Conservation (phyloP, 2,888 invertebrate species). For the Cheilosia pagana region DNA sequence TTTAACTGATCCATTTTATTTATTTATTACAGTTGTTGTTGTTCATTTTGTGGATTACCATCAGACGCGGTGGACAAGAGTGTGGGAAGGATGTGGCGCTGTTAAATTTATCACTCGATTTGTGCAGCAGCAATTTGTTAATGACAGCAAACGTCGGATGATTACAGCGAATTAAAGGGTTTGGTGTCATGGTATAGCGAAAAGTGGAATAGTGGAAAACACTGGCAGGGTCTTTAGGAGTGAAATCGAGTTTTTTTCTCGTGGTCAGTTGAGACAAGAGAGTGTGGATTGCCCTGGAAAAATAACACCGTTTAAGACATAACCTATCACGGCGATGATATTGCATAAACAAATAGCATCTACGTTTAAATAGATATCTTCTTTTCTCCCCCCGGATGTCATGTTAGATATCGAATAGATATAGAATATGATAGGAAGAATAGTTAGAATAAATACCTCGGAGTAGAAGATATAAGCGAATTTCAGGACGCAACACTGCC, state of each 20-base stretch:
- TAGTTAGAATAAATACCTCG: conserved; percentile 61
- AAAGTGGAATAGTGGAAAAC: too few species aligned
- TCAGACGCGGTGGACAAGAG: background rate
- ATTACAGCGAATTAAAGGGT: conserved; percentile 15
- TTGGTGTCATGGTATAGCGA: background rate
- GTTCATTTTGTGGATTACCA: conserved; percentile 1
- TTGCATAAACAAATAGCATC: too few species aligned
- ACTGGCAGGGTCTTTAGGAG: too few species aligned
- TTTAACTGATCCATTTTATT: conserved; percentile 8
- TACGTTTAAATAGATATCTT: too few species aligned
- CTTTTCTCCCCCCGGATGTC: background rate
- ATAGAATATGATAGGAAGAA: too few species aligned
- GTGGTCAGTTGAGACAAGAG: too few species aligned
- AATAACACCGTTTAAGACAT: conserved; percentile 26
- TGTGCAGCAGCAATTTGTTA: conserved; percentile 34
- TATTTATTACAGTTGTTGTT: conserved; percentile 5
- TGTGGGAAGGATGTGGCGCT: background rate
- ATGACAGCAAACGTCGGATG: conserved; percentile 25
- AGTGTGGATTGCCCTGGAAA: too few species aligned
- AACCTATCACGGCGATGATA: background rate
- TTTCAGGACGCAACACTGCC: conserved; percentile 52
- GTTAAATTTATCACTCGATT: conserved; percentile 32
- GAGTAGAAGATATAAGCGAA: conserved; percentile 45
- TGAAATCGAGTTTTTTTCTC: too few species aligned
- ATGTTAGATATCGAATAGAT: too few species aligned